These are phyloP conservation scores for Oreochromis niloticus DNA, from an alignment of 2,113 vertebrate genomes.

Conservation along the genomic window DNA sequence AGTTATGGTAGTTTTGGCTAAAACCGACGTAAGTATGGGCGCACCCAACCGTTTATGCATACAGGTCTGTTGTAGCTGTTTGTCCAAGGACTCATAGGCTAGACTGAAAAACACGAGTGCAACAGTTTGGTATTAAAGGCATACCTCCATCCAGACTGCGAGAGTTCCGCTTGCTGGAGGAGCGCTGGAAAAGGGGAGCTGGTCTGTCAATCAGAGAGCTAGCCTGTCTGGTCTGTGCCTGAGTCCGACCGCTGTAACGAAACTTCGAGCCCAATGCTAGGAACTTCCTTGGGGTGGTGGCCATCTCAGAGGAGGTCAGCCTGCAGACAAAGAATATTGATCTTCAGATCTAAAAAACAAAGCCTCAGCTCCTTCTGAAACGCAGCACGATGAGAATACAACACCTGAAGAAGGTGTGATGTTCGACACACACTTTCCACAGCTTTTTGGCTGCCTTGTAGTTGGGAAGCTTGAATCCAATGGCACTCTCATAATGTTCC, in stretches of 20 bases:
- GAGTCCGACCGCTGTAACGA: constrained; percentile 94
- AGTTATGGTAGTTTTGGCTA: neutral
- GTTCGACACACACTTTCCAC: constrained; percentile 98
- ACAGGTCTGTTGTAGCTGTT: neutral
- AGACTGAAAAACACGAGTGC: fast-evolving
- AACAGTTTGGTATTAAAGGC: neutral
- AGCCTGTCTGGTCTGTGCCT: constrained; percentile 92
- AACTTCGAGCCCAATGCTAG: constrained; percentile 94
- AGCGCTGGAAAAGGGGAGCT: constrained; percentile 89
- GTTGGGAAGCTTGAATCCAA: constrained; percentile 96
- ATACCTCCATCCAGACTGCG: constrained; percentile 92
- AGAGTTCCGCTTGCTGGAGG: constrained; percentile 90
- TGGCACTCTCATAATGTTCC: constrained; percentile 95
- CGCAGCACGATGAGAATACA: neutral
- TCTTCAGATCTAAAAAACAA: neutral
- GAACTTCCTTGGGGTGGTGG: constrained; percentile 89
- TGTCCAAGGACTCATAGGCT: neutral
- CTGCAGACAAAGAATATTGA: constrained; percentile 54
- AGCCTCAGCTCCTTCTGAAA: neutral
- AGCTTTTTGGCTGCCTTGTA: constrained; percentile 96
- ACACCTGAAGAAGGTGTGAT: constrained; percentile 97
- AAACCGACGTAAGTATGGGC: neutral
- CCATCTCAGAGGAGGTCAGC: constrained; percentile 88
- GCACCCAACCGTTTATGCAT: neutral
- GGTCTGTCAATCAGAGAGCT: constrained; percentile 94